Evolutionary conservation across 2,113 vertebrate genomes (phyloP).

Genomic region (Strix uralensis): DNA sequence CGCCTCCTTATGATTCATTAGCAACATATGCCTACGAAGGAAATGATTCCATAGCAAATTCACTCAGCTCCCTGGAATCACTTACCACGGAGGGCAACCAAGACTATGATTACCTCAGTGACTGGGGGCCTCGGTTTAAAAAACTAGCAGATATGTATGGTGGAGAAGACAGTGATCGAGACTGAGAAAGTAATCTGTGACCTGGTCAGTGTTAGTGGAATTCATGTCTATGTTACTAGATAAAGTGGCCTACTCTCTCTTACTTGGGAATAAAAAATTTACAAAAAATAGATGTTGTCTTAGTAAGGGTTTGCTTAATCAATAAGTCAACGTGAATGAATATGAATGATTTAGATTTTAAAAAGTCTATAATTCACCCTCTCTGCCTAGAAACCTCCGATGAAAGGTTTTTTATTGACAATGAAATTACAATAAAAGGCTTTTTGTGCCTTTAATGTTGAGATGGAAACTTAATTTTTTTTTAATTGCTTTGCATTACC

Average conservation of each 20-base stretch:
- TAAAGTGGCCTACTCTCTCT: constrained; percentile 63
- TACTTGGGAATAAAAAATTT: constrained; percentile 19
- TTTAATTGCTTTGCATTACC: constrained; percentile 61
- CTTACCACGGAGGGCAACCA: constrained; percentile 74
- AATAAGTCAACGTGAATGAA: constrained; percentile 68
- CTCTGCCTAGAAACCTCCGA: constrained; percentile 62
- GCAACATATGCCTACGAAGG: constrained; percentile 82
- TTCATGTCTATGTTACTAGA: constrained; percentile 54
- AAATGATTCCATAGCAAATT: constrained; percentile 77
- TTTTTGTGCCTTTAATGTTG: constrained; percentile 76
- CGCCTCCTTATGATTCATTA: constrained; percentile 82
- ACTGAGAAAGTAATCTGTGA: constrained; percentile 64
- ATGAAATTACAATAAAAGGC: constrained; percentile 70
- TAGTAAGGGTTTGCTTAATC: constrained; percentile 75
- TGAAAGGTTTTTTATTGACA: constrained; percentile 53
- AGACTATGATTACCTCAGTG: constrained; percentile 79
- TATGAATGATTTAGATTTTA: constrained; percentile 34
- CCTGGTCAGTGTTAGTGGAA: constrained; percentile 31
- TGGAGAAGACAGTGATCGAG: constrained; percentile 77
- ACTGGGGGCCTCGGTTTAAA: constrained; percentile 82
- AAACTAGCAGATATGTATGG: constrained; percentile 82
- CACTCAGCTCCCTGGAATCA: constrained; percentile 80
- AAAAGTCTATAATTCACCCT: constrained; percentile 19
- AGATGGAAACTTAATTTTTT: constrained; percentile 48
- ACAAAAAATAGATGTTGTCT: constrained; percentile 72